Base-by-base conservation (phyloP, 1,140 invertebrate genomes). In the Caenorhabditis briggsae region DNA sequence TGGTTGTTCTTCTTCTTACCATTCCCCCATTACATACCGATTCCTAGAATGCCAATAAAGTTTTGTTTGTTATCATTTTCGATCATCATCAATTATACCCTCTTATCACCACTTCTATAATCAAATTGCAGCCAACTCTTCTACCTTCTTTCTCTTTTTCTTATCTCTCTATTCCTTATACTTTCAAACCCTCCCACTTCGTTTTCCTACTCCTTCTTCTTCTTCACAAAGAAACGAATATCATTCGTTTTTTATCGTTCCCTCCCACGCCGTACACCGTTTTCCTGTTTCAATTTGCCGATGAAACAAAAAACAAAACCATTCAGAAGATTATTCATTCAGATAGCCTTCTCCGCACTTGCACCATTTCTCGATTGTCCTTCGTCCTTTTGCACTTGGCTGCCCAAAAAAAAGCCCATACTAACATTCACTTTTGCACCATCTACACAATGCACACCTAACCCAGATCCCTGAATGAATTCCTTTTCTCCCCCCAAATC, bases 291-390 rank as follows among this genome's bases (percentile, higher is more conserved):
- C 50, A 11, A 25, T 43, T n/a, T n/a, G n/a, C n/a, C n/a, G n/a
- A n/a, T 70, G 9, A 18, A 46, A n/a, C 11, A 70, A 33, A 25
- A 64, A 8, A 11, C 25, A 33, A 33, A 64, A 33, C 25, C 59
- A 64, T 64, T 64, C 59, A 64, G 43, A 46, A 70, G 11, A 46
- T 46, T n/a, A 25, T 20, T 16, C 65, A 74, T 74, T 74, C 65
- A 74, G 65, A 74, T 2, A 48, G 65, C 41, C n/a, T 46, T 43
- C 46, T 46, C 33, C 46, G 20, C 70, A 78, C 70, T 78, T 50
- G 70, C 70, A 78, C 70, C 70, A 78, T 78, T 50, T 78, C 70
- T 14, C 70, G 70, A 78, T 50, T 78, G 70, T 78, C 70, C 43
- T n/a, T 50, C 70, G 46, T 50, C 70, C 46, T 33, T 12, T 14